A percentile compares a stretch with the other conserved stretches of the same genome.
Evolutionary conservation across 2,888 invertebrate genomes (phyloP).

Genomic region (Eudiplozoon nipponicum): DNA sequence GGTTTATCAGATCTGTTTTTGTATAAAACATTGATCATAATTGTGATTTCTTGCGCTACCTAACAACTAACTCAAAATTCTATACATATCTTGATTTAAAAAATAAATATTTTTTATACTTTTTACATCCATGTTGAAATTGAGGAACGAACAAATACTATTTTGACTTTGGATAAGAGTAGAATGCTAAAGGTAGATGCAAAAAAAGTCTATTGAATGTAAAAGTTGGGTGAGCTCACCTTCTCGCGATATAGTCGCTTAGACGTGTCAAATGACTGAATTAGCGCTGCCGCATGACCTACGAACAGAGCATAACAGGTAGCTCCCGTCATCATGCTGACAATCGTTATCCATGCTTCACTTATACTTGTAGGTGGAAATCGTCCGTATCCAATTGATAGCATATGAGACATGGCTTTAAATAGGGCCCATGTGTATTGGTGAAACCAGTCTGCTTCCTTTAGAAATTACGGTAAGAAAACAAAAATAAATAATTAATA

Average conservation of each 20-base stretch:
- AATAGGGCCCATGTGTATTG: slow-evolving; percentile 93
- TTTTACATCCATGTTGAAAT: too few relatives aligned
- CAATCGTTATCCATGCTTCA: slow-evolving; percentile 92
- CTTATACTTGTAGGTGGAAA: slow-evolving; percentile 86
- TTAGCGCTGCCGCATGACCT: slow-evolving; percentile 84
- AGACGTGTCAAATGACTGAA: slow-evolving; percentile 82
- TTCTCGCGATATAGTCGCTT: slow-evolving; percentile 82
- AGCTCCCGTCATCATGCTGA: slow-evolving; percentile 89
- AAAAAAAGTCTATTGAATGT: not conserved
- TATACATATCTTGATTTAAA: too few relatives aligned
- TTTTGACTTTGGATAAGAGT: too few relatives aligned
- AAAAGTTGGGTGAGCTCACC: slow-evolving; percentile 32
- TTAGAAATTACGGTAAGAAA: too few relatives aligned
- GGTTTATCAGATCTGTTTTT: too few relatives aligned
- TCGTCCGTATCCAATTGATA: slow-evolving; percentile 85
- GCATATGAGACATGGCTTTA: slow-evolving; percentile 94
- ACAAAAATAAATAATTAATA: too few relatives aligned
- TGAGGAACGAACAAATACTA: too few relatives aligned
- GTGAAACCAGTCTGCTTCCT: slow-evolving; percentile 83
- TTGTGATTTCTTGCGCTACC: too few relatives aligned
- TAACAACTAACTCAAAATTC: too few relatives aligned
- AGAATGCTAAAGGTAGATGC: too few relatives aligned
- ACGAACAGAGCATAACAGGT: slow-evolving; percentile 90
- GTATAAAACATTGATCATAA: too few relatives aligned
- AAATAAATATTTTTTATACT: too few relatives aligned